Base-by-base conservation (phyloP, 2,113 vertebrate genomes). In the Neogale vison region DNA sequence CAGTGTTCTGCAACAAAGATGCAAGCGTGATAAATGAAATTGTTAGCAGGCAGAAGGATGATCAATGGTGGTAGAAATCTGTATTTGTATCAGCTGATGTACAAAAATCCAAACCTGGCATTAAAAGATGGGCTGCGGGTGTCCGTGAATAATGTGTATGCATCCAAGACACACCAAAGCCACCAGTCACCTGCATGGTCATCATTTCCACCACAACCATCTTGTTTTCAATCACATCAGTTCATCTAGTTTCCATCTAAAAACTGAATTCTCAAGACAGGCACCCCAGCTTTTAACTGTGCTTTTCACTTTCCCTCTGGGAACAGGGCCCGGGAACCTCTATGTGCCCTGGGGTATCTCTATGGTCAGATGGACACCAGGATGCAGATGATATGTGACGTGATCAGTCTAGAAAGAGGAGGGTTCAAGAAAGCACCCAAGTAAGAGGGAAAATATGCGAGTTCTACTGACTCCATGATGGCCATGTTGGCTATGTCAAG, bases 21-120 rank as follows among this genome's bases (percentile, higher is more conserved):
- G 36, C 3, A n/a, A 82, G 34, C 39, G 14, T 13, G 59, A 29
- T 47, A 15, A 80, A 86, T 1, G 21, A 91, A 90, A 50, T 50
- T 67, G 76, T 1, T 81, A 6, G 84, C 71, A 45, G 81, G 67
- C 72, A 92, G 18, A 4, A 94, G 36, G 18, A 21, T 12, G 39
- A 88, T 13, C 50, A 23, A 36, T 3, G 52, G 29, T 39, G 39
- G 39, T 4, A 71, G 45, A 93, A 93, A 84, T 39, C 12, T 90
- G 2, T 52, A 39, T 59, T 36, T 95, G 69, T 59, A 59, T 77
- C 71, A 42, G 36, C n/a, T 34, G 12, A 69, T 31, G 14, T 1
- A 89, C 29, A 76, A 74, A 95, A 80, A 67, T 17, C 31, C 81
- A 90, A 90, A 84, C 47, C 29, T 69, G 63, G 55, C 36, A 52